These are phyloP conservation scores for Carcina quercana DNA, from an alignment of 2,888 invertebrate species.

Conservation along the genomic window DNA sequence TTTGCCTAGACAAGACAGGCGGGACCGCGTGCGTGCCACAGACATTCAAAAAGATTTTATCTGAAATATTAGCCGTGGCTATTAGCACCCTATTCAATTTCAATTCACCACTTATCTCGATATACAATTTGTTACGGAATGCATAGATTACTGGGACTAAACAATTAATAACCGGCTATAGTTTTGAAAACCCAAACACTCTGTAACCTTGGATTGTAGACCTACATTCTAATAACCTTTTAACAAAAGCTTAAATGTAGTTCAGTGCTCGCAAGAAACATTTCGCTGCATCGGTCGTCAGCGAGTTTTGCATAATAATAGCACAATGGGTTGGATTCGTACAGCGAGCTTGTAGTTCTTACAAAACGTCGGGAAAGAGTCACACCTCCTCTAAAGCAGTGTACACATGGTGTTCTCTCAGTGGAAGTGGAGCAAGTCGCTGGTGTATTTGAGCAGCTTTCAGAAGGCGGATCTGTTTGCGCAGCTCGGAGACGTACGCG, in stretches of 20 bases:
- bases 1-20: background rate
- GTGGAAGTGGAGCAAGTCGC: background rate
- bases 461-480: too few species aligned
- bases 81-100: conserved; percentile 10
- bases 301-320: conserved; percentile 66
- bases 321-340: conserved; percentile 49
- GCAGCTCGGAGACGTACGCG: too few species aligned
- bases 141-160: conserved; percentile 9
- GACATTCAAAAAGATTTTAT: conserved; percentile 7
- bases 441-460: too few species aligned
- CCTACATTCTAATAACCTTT: conserved; percentile 68
- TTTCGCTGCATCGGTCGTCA: conserved; percentile 45
- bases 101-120: conserved; percentile 9
- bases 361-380: conserved; percentile 49
- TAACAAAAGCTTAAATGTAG: conserved; percentile 43
- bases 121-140: conserved; percentile 3
- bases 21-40: conserved; percentile 1
- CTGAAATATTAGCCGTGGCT: conserved; percentile 8
- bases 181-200: conserved; percentile 29
- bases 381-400: conserved; percentile 37
- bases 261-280: conserved; percentile 41
- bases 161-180: too few species aligned
- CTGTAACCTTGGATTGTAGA: conserved; percentile 53
- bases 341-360: conserved; percentile 34
- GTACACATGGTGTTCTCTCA: conserved; percentile 1